phyloP scores from a whole-genome alignment of 2,113 vertebrate genomes.

The Sorex araneus region DNA sequence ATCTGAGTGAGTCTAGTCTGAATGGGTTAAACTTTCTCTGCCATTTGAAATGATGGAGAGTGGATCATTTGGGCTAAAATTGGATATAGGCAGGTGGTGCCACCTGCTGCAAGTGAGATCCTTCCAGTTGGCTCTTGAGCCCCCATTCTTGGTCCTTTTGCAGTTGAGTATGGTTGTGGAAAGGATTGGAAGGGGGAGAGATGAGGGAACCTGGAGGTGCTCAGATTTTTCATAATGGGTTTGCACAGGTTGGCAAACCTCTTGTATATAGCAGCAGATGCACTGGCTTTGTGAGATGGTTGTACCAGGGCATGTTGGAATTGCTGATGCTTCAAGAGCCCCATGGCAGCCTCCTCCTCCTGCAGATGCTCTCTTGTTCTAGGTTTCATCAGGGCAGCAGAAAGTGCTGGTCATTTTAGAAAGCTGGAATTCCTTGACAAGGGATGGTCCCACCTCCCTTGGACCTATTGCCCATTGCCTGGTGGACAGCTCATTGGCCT shows the following conservation, averaged over 20 bases:
- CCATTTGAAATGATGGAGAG: constrained; percentile 54
- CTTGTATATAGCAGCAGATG: constrained; percentile 68
- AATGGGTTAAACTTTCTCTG: constrained; percentile 13
- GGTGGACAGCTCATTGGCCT: background rate
- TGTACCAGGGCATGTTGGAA: constrained; percentile 38
- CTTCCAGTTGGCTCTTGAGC: constrained; percentile 73
- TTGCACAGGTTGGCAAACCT: constrained; percentile 56
- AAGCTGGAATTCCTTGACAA: background rate
- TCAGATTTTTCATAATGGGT: constrained; percentile 10
- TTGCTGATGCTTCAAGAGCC: constrained; percentile 56
- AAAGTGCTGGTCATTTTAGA: constrained; percentile 29
- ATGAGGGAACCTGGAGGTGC: background rate
- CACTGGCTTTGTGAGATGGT: constrained; percentile 68
- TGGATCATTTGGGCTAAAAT: constrained; percentile 69
- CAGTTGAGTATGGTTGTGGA: constrained; percentile 24
- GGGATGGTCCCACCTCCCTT: background rate
- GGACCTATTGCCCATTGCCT: background rate
- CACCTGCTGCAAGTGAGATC: constrained; percentile 61
- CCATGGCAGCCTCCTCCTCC: constrained; percentile 38
- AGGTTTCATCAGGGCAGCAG: constrained; percentile 68
- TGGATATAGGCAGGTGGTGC: constrained; percentile 70
- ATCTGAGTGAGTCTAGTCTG: background rate
- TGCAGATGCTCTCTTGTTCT: constrained; percentile 46
- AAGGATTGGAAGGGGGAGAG: background rate
- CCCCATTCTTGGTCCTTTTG: constrained; percentile 64